Percentiles rank a stretch among this genome's conserved stretches.
These are phyloP conservation scores for Paradoxurus hermaphroditus DNA, from an alignment of 2,113 vertebrate species.

Conservation along the genomic window DNA sequence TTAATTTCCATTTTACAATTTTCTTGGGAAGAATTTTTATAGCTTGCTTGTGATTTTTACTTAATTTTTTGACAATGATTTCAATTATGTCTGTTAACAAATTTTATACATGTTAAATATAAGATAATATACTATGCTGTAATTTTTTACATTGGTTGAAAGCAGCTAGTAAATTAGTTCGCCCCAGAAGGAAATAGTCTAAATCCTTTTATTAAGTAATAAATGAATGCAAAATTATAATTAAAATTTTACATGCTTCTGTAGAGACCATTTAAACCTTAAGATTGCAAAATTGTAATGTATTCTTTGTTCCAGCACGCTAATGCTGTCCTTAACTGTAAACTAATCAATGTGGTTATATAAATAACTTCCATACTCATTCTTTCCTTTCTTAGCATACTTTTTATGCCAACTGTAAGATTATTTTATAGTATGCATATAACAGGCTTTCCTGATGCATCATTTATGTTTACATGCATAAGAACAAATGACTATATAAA, in stretches of 20 bases:
- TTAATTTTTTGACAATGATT: neutral
- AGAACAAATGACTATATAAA: neutral
- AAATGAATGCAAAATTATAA: constrained; percentile 38
- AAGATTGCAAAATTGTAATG: neutral
- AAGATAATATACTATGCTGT: neutral
- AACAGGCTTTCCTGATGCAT: neutral
- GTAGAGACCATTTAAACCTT: neutral
- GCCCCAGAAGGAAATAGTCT: constrained; percentile 24
- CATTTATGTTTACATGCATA: neutral
- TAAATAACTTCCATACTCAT: neutral
- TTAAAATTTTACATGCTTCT: constrained; percentile 33
- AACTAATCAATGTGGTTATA: neutral
- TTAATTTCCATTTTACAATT: neutral
- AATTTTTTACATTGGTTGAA: neutral
- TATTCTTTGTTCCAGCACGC: neutral
- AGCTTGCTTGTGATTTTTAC: neutral
- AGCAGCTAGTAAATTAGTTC: neutral
- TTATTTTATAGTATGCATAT: neutral
- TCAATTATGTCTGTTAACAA: neutral
- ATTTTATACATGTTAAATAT: neutral
- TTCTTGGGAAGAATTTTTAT: neutral
- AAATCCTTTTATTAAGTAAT: constrained; percentile 48
- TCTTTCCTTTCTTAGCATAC: neutral
- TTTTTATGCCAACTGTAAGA: neutral
- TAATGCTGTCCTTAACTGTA: neutral